phyloP scores from a whole-genome alignment of 1,140 invertebrate genomes.

The Platyscapa corneri region DNA sequence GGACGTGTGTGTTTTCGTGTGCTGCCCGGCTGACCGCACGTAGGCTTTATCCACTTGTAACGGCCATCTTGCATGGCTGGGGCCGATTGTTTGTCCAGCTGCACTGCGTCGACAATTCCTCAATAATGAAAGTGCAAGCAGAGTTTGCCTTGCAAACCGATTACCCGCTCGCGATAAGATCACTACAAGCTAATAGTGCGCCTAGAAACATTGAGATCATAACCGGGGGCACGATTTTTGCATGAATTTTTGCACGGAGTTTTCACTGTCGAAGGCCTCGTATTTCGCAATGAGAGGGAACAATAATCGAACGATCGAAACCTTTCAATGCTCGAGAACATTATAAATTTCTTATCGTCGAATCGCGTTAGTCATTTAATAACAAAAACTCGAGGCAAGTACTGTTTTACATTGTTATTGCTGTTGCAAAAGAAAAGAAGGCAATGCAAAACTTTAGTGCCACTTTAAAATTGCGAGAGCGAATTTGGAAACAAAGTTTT shows the following conservation, averaged over 20 bases:
- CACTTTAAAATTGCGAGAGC: neutral
- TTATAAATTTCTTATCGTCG: too few relatives aligned
- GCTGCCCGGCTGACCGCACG: slow-evolving; percentile 50
- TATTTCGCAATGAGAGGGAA: too few relatives aligned
- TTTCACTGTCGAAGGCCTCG: too few relatives aligned
- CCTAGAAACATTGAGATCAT: neutral
- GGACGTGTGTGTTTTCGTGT: too few relatives aligned
- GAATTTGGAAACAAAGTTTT: neutral
- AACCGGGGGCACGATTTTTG: neutral
- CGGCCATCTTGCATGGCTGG: slow-evolving; percentile 29
- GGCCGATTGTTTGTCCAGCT: slow-evolving; percentile 22
- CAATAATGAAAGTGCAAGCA: slow-evolving; percentile 9
- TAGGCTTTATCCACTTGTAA: slow-evolving; percentile 55
- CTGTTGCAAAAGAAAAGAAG: neutral
- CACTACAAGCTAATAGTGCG: neutral
- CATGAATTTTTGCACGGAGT: too few relatives aligned
- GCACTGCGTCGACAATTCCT: neutral
- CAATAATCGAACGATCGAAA: too few relatives aligned
- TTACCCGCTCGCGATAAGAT: neutral
- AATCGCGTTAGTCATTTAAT: neutral
- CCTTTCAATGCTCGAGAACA: neutral
- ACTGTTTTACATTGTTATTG: neutral
- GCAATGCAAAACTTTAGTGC: neutral
- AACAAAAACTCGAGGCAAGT: neutral
- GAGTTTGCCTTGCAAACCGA: neutral